phyloP scores from a whole-genome alignment of 2,888 invertebrate genomes.

The Drosophila testacea region DNA sequence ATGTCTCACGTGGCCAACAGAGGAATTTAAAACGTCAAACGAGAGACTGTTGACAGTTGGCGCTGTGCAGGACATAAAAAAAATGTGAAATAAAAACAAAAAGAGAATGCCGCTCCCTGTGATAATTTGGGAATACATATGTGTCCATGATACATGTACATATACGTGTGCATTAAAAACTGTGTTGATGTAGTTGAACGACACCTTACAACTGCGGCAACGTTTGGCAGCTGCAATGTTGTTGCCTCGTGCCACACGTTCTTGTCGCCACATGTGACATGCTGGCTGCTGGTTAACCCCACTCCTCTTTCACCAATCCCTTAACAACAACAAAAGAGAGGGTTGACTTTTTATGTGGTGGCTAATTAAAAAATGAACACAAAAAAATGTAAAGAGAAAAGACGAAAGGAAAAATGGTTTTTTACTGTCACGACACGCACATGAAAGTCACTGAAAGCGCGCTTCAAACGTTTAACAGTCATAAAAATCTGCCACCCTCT shows the following conservation, averaged over 20 bases:
- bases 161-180: conserved; percentile 13
- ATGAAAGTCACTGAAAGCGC: conserved; percentile 39
- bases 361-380: conserved; percentile 76
- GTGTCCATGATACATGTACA: conserved; percentile 9
- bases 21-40: conserved; percentile 56
- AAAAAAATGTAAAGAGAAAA: conserved; percentile 26
- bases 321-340: conserved; percentile 19
- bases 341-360: conserved; percentile 70
- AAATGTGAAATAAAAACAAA: background rate
- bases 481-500: conserved; percentile 49
- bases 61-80: conserved; percentile 68
- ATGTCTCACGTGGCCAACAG: conserved; percentile 7
- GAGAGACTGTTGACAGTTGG: conserved; percentile 69
- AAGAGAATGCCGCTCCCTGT: conserved; percentile 12
- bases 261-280: conserved; percentile 67
- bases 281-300: conserved; percentile 54
- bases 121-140: conserved; percentile 26
- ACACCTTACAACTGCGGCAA: conserved; percentile 70
- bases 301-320: background rate
- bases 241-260: conserved; percentile 52
- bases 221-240: conserved; percentile 45
- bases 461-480: conserved; percentile 72
- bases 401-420: conserved; percentile 32
- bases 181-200: conserved; percentile 41
- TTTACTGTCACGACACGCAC: conserved; percentile 47